These are phyloP conservation scores for Threskiornis aethiopicus DNA, from an alignment of 2,797 vertebrate species.

Conservation along the genomic window DNA sequence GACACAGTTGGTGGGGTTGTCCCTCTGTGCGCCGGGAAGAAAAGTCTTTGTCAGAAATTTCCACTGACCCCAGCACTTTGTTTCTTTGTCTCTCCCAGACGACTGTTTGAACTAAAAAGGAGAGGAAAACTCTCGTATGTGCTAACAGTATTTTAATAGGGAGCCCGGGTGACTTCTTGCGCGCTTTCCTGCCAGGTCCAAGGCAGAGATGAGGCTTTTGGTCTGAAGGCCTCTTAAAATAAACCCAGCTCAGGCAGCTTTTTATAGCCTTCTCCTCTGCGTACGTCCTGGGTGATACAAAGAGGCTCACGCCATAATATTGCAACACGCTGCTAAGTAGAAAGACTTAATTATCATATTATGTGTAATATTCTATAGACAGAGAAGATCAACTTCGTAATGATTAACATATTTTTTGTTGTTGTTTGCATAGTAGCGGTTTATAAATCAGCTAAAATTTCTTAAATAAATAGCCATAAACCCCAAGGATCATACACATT, in stretches of 20 bases:
- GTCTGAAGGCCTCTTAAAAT: conserved; percentile 35
- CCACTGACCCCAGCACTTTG: conserved; percentile 75
- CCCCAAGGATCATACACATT: neutral
- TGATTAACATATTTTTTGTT: neutral
- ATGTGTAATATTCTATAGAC: neutral
- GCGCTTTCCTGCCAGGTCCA: conserved; percentile 43
- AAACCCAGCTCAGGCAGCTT: conserved; percentile 1
- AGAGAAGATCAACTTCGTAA: neutral
- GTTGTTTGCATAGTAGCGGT: neutral
- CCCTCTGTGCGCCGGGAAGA: conserved; percentile 77
- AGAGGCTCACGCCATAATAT: neutral
- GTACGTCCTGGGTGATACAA: neutral
- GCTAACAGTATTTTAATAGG: conserved; percentile 51
- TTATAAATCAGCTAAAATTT: neutral
- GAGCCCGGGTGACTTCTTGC: conserved; percentile 23
- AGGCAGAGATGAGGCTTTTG: conserved; percentile 28
- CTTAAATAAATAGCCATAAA: neutral
- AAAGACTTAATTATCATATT: neutral
- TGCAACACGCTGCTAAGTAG: neutral
- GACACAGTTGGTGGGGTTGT: conserved; percentile 69
- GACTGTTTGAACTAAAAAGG: conserved; percentile 72
- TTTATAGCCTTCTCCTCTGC: neutral
- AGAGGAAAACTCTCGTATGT: neutral
- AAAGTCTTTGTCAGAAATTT: conserved; percentile 83
- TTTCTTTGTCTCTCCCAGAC: conserved; percentile 76